Evolutionary conservation across 2,888 invertebrate genomes (phyloP).

Genomic region (Pheosia tremula): DNA sequence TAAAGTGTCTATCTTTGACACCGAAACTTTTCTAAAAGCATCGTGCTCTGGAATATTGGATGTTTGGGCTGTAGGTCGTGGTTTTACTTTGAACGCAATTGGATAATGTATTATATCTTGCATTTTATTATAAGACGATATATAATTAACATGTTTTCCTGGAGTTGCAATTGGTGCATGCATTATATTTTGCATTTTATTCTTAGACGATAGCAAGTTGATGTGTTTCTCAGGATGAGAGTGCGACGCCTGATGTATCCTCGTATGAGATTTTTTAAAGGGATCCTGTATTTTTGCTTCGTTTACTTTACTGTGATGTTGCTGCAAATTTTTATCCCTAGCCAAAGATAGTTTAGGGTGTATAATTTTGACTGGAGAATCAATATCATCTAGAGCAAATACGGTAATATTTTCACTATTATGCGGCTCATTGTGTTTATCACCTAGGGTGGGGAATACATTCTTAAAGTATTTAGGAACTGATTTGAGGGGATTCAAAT

Average conservation of each 20-base stretch:
- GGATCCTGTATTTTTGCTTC: slow-evolving; percentile 15
- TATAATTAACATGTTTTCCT: slow-evolving; percentile 35
- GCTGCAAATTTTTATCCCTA: slow-evolving; percentile 34
- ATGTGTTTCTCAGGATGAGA: slow-evolving; percentile 35
- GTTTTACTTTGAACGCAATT: slow-evolving; percentile 20
- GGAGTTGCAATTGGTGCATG: slow-evolving; percentile 24
- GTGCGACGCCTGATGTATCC: slow-evolving; percentile 26
- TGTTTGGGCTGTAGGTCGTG: slow-evolving; percentile 32
- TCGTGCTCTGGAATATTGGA: slow-evolving; percentile 41
- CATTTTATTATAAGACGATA: slow-evolving; percentile 43
- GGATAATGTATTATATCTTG: slow-evolving; percentile 37
- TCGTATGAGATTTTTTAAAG: slow-evolving; percentile 26
- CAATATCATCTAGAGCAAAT: slow-evolving; percentile 53
- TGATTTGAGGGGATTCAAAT: slow-evolving; percentile 55
- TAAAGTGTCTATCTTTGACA: slow-evolving; percentile 49
- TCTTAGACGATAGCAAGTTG: slow-evolving; percentile 41
- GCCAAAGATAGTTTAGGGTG: slow-evolving; percentile 45
- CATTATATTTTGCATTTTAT: slow-evolving; percentile 42
- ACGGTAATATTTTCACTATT: slow-evolving; percentile 55
- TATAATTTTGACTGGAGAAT: slow-evolving; percentile 53
- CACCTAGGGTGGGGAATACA: slow-evolving; percentile 25
- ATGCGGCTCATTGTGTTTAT: slow-evolving; percentile 21
- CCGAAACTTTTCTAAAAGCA: slow-evolving; percentile 46
- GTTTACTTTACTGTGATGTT: slow-evolving; percentile 15
- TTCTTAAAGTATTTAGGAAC: slow-evolving; percentile 56